Evolutionary conservation across 2,113 vertebrate genomes (phyloP), one percentile per base, ranked within the genome.

Genomic region (Cichladusa arquata): DNA sequence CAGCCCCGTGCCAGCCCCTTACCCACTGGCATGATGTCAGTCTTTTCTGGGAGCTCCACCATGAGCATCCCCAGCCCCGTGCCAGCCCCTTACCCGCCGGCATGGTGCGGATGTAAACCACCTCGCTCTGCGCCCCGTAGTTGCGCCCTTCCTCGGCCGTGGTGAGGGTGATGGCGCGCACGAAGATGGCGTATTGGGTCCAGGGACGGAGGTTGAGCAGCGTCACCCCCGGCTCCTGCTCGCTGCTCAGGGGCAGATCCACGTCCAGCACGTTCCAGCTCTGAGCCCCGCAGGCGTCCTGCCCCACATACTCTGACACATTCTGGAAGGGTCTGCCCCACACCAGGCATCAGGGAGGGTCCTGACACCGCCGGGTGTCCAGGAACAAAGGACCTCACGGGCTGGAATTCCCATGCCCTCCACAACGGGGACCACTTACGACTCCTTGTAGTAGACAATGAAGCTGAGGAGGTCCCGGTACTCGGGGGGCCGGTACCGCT

Each of bases 361-460:
- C 23, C 28, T 0, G 1, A 29, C 57, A 53, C 42, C 28, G 4
- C 5, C 3, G 33, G 33, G 36, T 70, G 34, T 45, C 61, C 74
- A 34, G 38, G 40, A 45, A 10, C 17, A 8, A 8, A 69, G 45
- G 47, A 44, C 22, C 33, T 31, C 74, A 5, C 0, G 4, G 48
- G 25, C 5, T 14, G 25, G 31, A 8, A 36, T 48, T 22, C 14
- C 81, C 45, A 4, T 40, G 6, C 25, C 25, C 38, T 23, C 18
- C 4, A 0, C 2, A 1, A 2, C 0, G 23, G 53, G 58, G 44
- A 45, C 19, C 10, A 98, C 98, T 98, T 95, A 98, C 98, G 98
- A 98, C 90, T 98, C 98, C 93, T 98, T 98, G 96, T 98, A 98
- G 95, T 98, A 98, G 70, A 98, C 97, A 5, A 98, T 98, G 97